Evolutionary conservation across 2,888 invertebrate species (phyloP), one percentile per base, ranked within the genome.

Genomic region (Lasius platythorax): DNA sequence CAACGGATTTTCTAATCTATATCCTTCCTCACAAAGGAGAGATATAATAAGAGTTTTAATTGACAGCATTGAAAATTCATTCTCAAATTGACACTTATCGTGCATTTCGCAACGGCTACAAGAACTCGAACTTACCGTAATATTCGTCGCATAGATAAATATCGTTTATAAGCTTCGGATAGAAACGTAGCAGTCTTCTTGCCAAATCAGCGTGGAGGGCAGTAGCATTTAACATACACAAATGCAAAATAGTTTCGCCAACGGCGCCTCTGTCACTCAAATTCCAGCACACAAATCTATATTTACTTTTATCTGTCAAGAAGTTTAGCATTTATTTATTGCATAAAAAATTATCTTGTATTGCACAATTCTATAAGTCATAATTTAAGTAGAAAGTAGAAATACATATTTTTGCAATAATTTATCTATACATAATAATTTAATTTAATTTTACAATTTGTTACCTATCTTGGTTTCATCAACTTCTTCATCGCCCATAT

Each of bases 141-240:
- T 99, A 99, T 95, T 99, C 99, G 93, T 99, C 99, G 72, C 97
- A 97, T 95, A 98, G 97, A 95, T 99, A 99, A 90, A 99, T 98
- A 93, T 99, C 99, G 93, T 99, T 98, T 92, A 99, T 98, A 30
- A 99, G 96, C 94, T 98, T 98, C 0, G 99, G 99, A 95, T 98
- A 99, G 94, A 98, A 98, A 73, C 98, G 96, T 9, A 99, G 95
- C 40, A 99, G 96, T 83, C 99, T 96, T 95, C 99, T 99, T 0
- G 99, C 99, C 78, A 99, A 96, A 94, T 99, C 99, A 1, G 98
- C 98, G 94, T 99, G 98, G 67, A 99, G 95, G 0, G 98, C 97
- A 0, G 99, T 98, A 0, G 99, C 98, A 92, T 98, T 98, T 40
- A 99, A 96, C 82, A 99, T 96, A 93, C 99, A 99, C 46, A 99